Evolutionary conservation across 2,113 vertebrate species (phyloP).

Genomic region (Ellobius talpinus): DNA sequence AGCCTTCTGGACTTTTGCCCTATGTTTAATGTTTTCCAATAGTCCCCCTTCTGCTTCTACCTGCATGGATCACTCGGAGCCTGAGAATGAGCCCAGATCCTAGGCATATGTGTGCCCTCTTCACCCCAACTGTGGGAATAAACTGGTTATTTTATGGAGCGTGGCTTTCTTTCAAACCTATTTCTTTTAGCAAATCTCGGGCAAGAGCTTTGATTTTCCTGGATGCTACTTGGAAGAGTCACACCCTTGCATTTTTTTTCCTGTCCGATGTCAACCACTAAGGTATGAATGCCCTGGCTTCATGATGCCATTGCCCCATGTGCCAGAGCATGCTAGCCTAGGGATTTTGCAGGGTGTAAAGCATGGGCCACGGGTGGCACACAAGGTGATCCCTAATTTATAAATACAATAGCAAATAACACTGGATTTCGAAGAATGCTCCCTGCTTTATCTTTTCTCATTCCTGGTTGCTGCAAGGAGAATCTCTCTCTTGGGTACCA

Average conservation of each 20-base stretch:
- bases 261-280: neutral
- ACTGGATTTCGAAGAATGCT: neutral
- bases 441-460: neutral
- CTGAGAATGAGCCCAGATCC: neutral
- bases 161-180: neutral
- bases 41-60: neutral
- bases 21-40: neutral
- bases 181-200: neutral
- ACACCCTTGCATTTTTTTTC: neutral
- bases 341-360: neutral
- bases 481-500: neutral
- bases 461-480: neutral
- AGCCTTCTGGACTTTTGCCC: neutral
- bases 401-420: neutral
- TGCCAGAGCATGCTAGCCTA: neutral
- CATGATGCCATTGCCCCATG: neutral
- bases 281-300: neutral
- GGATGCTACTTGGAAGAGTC: constrained; percentile 1
- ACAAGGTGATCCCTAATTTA: neutral
- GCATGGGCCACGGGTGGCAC: neutral
- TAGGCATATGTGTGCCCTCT: neutral
- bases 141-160: constrained; percentile 7
- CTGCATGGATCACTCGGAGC: neutral
- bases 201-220: constrained; percentile 46
- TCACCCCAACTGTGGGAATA: neutral